These are phyloP conservation scores for Elgonia sp. DNA, from an alignment of 2,888 invertebrate species.

Conservation along the genomic window DNA sequence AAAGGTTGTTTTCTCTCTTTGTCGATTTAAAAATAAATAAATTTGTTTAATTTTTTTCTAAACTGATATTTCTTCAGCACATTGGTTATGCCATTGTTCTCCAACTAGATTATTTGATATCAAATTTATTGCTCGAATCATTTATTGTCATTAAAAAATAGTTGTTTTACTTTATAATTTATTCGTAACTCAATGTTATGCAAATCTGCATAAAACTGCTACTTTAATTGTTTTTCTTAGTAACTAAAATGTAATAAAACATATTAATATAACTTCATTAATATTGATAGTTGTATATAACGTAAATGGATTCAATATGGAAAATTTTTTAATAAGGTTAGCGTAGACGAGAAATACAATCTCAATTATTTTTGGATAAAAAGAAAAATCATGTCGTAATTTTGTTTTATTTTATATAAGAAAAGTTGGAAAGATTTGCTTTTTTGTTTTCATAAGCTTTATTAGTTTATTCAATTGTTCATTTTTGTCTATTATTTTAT, in stretches of 20 bases:
- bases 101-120: conserved; percentile 1
- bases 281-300: no score
- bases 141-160: not conserved
- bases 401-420: not conserved
- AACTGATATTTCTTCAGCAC: conserved; percentile 13
- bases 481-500: no score
- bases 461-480: no score
- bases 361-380: not conserved
- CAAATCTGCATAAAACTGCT: not conserved
- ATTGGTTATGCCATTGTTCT: not conserved
- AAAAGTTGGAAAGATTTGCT: not conserved
- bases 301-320: no score
- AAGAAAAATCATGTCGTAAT: not conserved
- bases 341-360: not conserved
- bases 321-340: not conserved
- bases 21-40: conserved; percentile 20
- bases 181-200: not conserved
- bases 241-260: no score
- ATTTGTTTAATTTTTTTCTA: conserved; percentile 33
- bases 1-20: conserved; percentile 23
- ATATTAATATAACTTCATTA: no score
- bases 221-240: no score
- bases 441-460: no score
- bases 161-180: not conserved
- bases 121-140: not conserved